Conservation (phyloP, 2,797 vertebrate genomes). For the Falco columbarius region DNA sequence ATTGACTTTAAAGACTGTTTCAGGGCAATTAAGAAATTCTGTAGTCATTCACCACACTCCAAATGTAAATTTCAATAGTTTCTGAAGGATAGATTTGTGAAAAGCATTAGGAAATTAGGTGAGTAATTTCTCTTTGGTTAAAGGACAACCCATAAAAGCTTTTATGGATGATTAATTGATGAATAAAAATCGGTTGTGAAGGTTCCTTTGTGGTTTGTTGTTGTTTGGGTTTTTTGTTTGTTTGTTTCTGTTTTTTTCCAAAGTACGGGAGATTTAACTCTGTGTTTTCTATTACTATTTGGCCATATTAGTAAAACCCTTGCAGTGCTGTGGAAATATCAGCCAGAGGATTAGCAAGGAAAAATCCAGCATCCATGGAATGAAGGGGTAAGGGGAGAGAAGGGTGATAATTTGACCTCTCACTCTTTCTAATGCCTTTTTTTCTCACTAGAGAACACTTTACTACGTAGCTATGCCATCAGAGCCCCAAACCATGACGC, state of each 20-base stretch:
- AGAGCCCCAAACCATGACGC: not conserved
- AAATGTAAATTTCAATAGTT: not conserved
- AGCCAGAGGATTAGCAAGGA: not conserved
- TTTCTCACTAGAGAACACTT: not conserved
- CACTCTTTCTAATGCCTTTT: not conserved
- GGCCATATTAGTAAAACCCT: not conserved
- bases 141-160: constrained; percentile 31
- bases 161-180: constrained; percentile 15
- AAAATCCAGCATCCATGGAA: not conserved
- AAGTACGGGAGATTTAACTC: not conserved
- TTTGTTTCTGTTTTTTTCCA: not conserved
- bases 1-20: not conserved
- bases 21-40: not conserved
- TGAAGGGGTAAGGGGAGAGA: not conserved
- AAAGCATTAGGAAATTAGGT: constrained; percentile 6
- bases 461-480: not conserved
- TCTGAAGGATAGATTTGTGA: not conserved
- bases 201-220: not conserved
- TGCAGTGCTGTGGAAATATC: not conserved
- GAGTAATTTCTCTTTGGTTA: constrained; percentile 38
- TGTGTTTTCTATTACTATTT: not conserved
- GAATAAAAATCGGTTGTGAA: not conserved
- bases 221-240: not conserved
- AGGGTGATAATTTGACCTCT: not conserved
- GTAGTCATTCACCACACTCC: not conserved